These are phyloP conservation scores for Clarias laeviceps DNA, from an alignment of 2,797 vertebrate genomes.

Conservation along the genomic window DNA sequence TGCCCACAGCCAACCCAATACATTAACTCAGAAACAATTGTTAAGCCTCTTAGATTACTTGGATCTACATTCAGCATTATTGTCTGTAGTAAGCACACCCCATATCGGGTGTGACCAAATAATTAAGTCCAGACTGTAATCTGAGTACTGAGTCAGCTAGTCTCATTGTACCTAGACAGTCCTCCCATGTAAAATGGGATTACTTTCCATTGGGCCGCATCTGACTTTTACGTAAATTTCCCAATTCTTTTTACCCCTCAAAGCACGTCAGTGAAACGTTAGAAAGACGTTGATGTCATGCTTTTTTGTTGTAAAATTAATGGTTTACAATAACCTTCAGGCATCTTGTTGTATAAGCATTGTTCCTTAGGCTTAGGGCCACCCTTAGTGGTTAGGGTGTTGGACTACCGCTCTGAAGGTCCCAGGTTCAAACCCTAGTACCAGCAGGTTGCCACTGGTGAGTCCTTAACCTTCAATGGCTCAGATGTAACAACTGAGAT, in stretches of 20 bases:
- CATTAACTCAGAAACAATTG: background rate
- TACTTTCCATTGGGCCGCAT: background rate
- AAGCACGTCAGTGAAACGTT: background rate
- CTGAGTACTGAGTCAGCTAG: conserved; percentile 21
- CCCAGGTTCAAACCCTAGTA: too few species aligned
- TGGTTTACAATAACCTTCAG: background rate
- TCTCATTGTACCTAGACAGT: background rate
- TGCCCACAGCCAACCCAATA: background rate
- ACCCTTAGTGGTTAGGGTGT: too few species aligned
- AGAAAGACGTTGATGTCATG: background rate
- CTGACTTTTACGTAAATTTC: background rate
- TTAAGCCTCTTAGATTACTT: background rate
- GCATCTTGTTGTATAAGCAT: background rate
- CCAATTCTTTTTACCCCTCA: background rate
- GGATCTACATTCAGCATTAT: background rate
- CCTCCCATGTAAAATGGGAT: background rate
- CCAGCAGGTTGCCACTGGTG: too few species aligned
- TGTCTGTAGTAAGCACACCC: conserved; percentile 3
- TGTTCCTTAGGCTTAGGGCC: too few species aligned
- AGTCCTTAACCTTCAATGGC: too few species aligned
- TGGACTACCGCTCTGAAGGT: too few species aligned
- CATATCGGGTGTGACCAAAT: background rate
- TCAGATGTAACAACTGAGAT: too few species aligned
- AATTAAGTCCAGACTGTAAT: conserved; percentile 16
- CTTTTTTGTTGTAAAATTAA: background rate